These are phyloP conservation scores for Noctua janthina DNA, from an alignment of 2,888 invertebrate species.

Conservation along the genomic window DNA sequence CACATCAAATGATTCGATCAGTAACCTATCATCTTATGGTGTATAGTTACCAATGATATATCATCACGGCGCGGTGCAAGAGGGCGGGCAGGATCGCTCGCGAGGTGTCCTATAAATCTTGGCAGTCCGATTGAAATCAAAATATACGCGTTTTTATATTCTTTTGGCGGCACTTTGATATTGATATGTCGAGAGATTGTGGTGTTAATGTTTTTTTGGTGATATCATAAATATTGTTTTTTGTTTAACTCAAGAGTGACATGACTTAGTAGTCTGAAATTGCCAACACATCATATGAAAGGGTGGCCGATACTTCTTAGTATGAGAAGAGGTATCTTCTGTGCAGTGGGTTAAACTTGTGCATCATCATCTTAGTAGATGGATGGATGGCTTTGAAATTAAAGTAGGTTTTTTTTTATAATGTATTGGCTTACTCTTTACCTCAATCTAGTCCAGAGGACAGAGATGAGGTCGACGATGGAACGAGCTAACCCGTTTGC, in stretches of 20 bases:
- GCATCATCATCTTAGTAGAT: too few relatives aligned
- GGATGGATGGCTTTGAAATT: too few relatives aligned
- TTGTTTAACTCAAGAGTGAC: not conserved
- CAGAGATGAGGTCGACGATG: too few relatives aligned
- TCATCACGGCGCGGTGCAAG: conserved; percentile 47
- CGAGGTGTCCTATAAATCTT: conserved; percentile 77
- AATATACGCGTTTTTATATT: conserved; percentile 58
- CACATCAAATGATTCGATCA: conserved; percentile 39
- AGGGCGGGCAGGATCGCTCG: conserved; percentile 68
- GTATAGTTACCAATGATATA: conserved; percentile 74
- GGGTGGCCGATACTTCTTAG: not conserved
- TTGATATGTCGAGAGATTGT: conserved; percentile 64
- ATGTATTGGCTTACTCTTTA: too few relatives aligned
- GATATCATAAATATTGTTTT: conserved; percentile 9
- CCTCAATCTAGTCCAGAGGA: too few relatives aligned
- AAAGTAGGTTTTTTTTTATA: too few relatives aligned
- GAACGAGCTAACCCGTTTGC: too few relatives aligned
- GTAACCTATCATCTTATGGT: conserved; percentile 60
- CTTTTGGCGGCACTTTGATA: conserved; percentile 62
- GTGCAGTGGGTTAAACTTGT: not conserved
- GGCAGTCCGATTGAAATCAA: conserved; percentile 71
- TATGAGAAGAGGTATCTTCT: not conserved
- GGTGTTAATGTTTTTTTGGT: conserved; percentile 47
- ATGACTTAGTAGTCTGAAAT: conserved; percentile 7
- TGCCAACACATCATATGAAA: not conserved